phyloP scores from a whole-genome alignment of 2,888 invertebrate genomes.

The Ptychoptera albimana region DNA sequence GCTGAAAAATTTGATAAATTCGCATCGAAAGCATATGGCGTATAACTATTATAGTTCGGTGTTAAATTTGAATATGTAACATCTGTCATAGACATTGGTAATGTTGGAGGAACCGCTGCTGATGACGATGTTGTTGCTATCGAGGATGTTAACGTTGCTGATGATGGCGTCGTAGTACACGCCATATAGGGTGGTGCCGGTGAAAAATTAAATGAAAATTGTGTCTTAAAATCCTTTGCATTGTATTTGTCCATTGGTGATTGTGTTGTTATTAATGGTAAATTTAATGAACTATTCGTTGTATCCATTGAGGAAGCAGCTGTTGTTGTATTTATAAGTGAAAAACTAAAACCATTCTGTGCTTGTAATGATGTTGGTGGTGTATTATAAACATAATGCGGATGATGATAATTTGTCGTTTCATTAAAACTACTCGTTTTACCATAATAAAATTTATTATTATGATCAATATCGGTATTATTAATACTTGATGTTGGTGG shows the following conservation, averaged over 20 bases:
- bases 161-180: not conserved
- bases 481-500: not conserved
- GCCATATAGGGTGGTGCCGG: too few species aligned
- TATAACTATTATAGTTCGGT: too few species aligned
- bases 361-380: too few species aligned
- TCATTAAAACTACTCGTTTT: too few species aligned
- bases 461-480: not conserved
- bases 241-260: not conserved
- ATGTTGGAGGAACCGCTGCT: not conserved
- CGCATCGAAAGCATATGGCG: too few species aligned
- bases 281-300: not conserved
- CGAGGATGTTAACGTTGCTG: slow-evolving; percentile 1
- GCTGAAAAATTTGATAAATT: slow-evolving; percentile 2
- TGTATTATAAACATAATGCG: too few species aligned
- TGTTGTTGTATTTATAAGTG: slow-evolving; percentile 1
- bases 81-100: too few species aligned
- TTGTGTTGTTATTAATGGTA: not conserved
- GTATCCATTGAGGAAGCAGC: not conserved
- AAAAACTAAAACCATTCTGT: slow-evolving; percentile 1
- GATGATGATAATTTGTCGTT: too few species aligned
- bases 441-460: too few species aligned
- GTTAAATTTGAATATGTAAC: too few species aligned
- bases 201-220: too few species aligned
- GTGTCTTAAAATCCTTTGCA: too few species aligned
- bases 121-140: not conserved